Conservation (phyloP, 2,888 invertebrate species). For the Aspidiotus destructor region DNA sequence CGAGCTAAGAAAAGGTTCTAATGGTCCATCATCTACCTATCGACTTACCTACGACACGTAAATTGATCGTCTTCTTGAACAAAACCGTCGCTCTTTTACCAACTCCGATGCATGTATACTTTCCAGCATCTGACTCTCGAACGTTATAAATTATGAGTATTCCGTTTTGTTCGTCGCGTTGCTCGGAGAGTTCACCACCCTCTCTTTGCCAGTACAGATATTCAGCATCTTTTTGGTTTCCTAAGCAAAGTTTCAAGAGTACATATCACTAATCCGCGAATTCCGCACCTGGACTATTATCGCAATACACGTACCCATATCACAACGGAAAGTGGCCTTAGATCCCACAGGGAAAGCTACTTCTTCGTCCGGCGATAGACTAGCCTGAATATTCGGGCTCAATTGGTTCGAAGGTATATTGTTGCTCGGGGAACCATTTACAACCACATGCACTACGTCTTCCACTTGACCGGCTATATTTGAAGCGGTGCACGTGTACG, state of each 20-base stretch:
- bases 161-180: slow-evolving; percentile 18
- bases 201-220: slow-evolving; percentile 18
- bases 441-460: slow-evolving; percentile 53
- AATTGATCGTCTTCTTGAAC: slow-evolving; percentile 45
- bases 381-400: slow-evolving; percentile 37
- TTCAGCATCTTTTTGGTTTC: neutral
- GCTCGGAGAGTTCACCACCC: slow-evolving; percentile 12
- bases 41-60: slow-evolving; percentile 36
- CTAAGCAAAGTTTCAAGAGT: neutral
- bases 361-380: slow-evolving; percentile 32
- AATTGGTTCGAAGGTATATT: slow-evolving; percentile 32
- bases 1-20: too few relatives aligned
- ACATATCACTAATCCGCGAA: neutral
- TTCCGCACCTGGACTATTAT: neutral
- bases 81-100: slow-evolving; percentile 48
- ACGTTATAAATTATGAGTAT: slow-evolving; percentile 22
- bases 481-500: slow-evolving; percentile 60
- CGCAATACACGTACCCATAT: slow-evolving; percentile 25
- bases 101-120: slow-evolving; percentile 60
- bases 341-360: slow-evolving; percentile 33
- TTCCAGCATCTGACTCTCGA: slow-evolving; percentile 51
- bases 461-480: slow-evolving; percentile 56
- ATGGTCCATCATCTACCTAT: too few relatives aligned
- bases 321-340: slow-evolving; percentile 33
- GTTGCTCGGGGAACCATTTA: slow-evolving; percentile 39